Percentiles rank a stretch among this genome's conserved stretches.
Conservation (phyloP, 2,113 vertebrate species). For the Seriola quinqueradiata region DNA sequence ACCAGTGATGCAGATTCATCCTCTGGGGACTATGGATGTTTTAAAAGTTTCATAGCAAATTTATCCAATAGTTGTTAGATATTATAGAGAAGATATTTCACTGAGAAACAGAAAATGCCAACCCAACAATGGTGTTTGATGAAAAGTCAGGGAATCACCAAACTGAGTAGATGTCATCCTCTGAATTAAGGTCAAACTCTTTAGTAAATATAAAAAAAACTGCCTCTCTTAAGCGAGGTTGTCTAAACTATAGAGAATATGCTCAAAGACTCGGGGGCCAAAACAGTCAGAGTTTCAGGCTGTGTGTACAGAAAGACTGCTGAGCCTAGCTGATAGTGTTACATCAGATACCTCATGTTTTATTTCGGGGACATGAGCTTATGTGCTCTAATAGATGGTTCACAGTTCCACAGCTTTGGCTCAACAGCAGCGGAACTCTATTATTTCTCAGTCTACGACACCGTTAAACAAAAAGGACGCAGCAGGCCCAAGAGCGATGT, state of each 20-base stretch:
- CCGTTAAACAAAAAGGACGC: conserved; percentile 4
- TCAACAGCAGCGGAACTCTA: neutral
- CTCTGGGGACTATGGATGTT: neutral
- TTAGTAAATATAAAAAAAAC: no score
- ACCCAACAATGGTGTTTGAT: no score
- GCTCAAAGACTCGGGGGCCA: conserved; percentile 8
- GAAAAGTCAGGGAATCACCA: no score
- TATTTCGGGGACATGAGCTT: conserved; percentile 15
- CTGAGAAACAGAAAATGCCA: no score
- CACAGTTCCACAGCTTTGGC: conserved; percentile 1
- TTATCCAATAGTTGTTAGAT: no score
- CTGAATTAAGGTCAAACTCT: no score
- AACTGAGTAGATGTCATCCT: no score
- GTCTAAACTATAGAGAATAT: neutral
- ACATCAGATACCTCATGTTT: conserved; percentile 32
- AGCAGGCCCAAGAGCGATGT: neutral
- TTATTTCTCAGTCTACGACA: neutral
- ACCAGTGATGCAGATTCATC: no score
- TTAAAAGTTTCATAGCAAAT: no score
- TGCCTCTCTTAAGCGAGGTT: neutral
- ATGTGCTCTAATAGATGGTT: neutral
- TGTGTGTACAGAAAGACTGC: neutral
- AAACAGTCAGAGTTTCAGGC: neutral
- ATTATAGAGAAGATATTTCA: no score
- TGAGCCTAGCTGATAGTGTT: neutral